Base-by-base conservation (phyloP, 2,113 vertebrate species). In the Camelus bactrianus region DNA sequence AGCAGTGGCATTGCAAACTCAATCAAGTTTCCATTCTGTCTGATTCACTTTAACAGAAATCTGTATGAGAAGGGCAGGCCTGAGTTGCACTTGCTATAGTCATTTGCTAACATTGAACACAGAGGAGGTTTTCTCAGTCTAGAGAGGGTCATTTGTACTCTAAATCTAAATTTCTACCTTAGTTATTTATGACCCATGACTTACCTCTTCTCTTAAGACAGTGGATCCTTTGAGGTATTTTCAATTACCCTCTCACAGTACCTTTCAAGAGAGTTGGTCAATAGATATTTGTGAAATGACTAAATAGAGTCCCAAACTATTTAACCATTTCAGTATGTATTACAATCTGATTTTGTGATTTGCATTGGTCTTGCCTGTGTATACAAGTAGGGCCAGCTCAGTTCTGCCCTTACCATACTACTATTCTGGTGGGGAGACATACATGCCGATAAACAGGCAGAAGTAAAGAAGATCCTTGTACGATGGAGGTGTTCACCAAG, bases 31-130 rank as follows among this genome's bases (percentile, higher is more conserved):
- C 91, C 70, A 83, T 91, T 94, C 42, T 89, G 70, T 87, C 48
- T 93, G n/a, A 97, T 64, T 95, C 64, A 88, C n/a, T 88, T 84
- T 60, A 88, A 88, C 17, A 94, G 70, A 95, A 88, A 83, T 91
- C 28, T 84, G 8, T 90, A 65, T 91, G 60, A 84, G 30, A 75
- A 35, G 17, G 32, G 28, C 54, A 92, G 73, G 19, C 10, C 48
- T 56, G 8, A 76, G 35, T 48, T 87, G 38, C 52, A 87, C 87
- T 70, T 80, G 26, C 72, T 91, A 58, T 17, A 85, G 70, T 75
- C 79, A 92, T 81, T 97, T 86, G 30, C 54, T 83, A 20, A 92
- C 64, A 83, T 0, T 88, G 42, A 96, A 15, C 20, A 67, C 11
- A 72, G 17, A 32, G 24, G 83, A 79, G 12, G 24, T 82, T 92